Conservation (phyloP, 2,888 invertebrate species). For the Polyploca ridens region DNA sequence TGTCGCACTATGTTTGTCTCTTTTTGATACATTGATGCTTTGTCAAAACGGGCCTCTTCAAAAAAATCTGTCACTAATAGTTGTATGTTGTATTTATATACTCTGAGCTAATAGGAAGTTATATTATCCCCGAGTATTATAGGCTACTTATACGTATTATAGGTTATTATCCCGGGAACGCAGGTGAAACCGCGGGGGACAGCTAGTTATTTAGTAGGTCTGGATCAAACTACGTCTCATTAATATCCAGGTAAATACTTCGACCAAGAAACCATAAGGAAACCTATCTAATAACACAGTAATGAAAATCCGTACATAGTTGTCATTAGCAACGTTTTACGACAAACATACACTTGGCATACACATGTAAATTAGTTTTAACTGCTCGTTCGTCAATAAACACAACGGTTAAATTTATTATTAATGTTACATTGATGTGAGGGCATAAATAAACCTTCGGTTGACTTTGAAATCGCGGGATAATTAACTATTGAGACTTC, state of each 20-base stretch:
- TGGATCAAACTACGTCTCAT: neutral
- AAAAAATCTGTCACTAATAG: no score
- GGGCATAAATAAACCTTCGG: neutral
- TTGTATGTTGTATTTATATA: no score
- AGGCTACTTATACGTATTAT: no score
- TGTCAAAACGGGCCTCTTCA: no score
- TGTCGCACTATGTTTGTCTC: no score
- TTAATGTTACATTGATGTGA: conserved; percentile 17
- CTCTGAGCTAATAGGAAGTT: no score
- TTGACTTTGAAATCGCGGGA: neutral
- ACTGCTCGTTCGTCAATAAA: conserved; percentile 36
- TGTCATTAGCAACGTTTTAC: conserved; percentile 38
- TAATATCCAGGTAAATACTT: neutral
- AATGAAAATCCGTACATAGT: neutral
- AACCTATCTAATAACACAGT: conserved; percentile 9
- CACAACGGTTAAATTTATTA: conserved; percentile 32
- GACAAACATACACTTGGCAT: conserved; percentile 44
- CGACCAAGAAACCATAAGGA: neutral
- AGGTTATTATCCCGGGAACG: no score
- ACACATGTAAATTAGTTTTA: conserved; percentile 55
- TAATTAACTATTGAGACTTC: neutral
- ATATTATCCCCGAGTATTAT: no score
- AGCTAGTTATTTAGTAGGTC: no score
- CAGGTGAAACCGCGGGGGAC: no score
- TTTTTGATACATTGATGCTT: no score